Evolutionary conservation across 2,888 invertebrate species (phyloP), one percentile per base, ranked within the genome.

Genomic region (Choreutis nemorana): DNA sequence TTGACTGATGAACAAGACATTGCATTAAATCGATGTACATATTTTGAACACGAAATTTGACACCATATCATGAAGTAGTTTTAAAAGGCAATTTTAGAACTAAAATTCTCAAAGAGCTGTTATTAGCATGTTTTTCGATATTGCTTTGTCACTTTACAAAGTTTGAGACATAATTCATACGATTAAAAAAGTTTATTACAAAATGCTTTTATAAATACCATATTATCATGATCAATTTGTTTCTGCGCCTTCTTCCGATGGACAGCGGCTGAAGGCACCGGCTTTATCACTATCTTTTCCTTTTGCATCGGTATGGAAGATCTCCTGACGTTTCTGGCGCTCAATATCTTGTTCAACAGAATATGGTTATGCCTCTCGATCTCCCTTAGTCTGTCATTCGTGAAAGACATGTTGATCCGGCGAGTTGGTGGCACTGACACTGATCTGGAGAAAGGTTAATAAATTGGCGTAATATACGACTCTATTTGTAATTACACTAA

Each of bases 341-440:
- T 68, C 31, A 84, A 50, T 37, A 84, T 84, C 57, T 83, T 84
- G 21, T 70, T 65, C 6, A 84, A 49, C 2, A 84, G 55, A 6
- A 84, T 83, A 39, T 82, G 75, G 45, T 84, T 84, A 45, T 83
- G 82, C 1, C 84, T 62, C 40, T 84, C 83, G 9, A 84, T 84
- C 44, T 84, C 83, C 0, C 84, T 66, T 28, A 83, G 59, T 3
- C 83, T 65, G n/a, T 81, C 81, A 49, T 84, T 84, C 0, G 82
- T 61, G 44, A 84, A 84, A 7, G 83, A 79, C 80, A 79, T 80
- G 46, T 80, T 79, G 29, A 68, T 45, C 8, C 78, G 57, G 1
- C 64, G 52, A 0, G 60, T 57, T 16, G 51, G 44, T 0, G 61
- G 56, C 2, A 63, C 49, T 1, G 64, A 60, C 1, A 66, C 37